Evolutionary conservation across 2,888 invertebrate species (phyloP).

Genomic region (Stenodera caucasica): DNA sequence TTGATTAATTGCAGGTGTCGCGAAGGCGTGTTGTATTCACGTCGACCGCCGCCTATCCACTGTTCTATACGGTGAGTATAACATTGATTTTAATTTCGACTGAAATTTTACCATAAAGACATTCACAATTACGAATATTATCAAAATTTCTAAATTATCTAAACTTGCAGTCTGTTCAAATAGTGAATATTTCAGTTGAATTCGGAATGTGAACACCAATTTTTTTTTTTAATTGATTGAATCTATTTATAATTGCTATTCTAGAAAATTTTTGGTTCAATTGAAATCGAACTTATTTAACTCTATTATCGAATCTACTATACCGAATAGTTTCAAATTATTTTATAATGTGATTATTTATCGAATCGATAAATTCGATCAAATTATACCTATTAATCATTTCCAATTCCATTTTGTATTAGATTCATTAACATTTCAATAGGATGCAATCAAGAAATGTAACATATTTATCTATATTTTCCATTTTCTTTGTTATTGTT

Average conservation of each 20-base stretch:
- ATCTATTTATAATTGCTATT: too few species aligned
- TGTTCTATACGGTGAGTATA: conserved; percentile 34
- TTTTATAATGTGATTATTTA: conserved; percentile 19
- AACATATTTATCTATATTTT: not conserved
- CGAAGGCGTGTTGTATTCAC: conserved; percentile 31
- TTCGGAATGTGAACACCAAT: too few species aligned
- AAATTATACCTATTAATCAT: conserved; percentile 24
- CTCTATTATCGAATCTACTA: not conserved
- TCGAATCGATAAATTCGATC: conserved; percentile 12
- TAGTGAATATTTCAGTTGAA: too few species aligned
- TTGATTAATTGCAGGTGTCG: conserved; percentile 36
- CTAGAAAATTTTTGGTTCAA: too few species aligned
- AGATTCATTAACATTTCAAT: conserved; percentile 28
- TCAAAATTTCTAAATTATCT: too few species aligned
- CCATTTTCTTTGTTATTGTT: not conserved
- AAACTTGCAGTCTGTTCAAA: too few species aligned
- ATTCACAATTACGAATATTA: too few species aligned
- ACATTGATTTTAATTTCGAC: conserved; percentile 12
- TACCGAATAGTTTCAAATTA: not conserved
- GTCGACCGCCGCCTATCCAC: conserved; percentile 26
- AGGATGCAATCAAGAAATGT: conserved; percentile 19
- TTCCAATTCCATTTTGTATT: conserved; percentile 24
- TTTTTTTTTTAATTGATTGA: too few species aligned
- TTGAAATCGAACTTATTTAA: not conserved
- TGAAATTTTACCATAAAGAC: too few species aligned